Conservation (phyloP, 2,113 vertebrate species). For the Prinia subflava region DNA sequence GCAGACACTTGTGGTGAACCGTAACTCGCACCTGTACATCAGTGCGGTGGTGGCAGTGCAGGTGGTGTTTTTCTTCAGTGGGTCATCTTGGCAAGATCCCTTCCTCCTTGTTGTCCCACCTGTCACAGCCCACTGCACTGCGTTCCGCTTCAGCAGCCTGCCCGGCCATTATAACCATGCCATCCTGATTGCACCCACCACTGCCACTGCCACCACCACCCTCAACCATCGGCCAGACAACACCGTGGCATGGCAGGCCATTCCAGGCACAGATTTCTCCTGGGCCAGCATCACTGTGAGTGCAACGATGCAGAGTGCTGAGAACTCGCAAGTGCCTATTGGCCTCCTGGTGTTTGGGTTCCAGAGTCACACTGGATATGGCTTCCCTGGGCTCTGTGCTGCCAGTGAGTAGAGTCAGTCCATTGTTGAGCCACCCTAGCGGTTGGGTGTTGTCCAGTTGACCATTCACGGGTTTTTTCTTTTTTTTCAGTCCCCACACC, state of each 20-base stretch:
- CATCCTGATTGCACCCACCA: conserved; percentile 39
- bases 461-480: not conserved
- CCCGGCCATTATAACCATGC: conserved; percentile 32
- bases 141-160: conserved; percentile 50
- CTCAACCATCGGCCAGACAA: not conserved
- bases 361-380: conserved; percentile 44
- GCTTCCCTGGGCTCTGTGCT: conserved; percentile 31
- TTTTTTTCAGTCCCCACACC: not conserved
- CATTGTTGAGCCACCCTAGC: fast-evolving
- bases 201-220: not conserved
- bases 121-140: conserved; percentile 35
- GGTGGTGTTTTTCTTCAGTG: not conserved
- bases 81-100: conserved; percentile 20
- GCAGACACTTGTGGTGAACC: fast-evolving
- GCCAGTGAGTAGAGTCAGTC: not conserved
- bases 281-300: conserved; percentile 50
- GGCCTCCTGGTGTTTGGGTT: conserved; percentile 70
- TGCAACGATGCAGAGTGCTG: fast-evolving
- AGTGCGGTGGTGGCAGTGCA: fast-evolving
- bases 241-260: conserved; percentile 18
- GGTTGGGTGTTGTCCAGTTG: not conserved
- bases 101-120: not conserved
- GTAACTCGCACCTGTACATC: fast-evolving
- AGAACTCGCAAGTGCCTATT: not conserved
- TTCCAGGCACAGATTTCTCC: conserved; percentile 66